Percentiles rank a stretch among this genome's conserved stretches.
phyloP scores from a whole-genome alignment of 2,888 invertebrate genomes.

The Andricus quercusramuli region DNA sequence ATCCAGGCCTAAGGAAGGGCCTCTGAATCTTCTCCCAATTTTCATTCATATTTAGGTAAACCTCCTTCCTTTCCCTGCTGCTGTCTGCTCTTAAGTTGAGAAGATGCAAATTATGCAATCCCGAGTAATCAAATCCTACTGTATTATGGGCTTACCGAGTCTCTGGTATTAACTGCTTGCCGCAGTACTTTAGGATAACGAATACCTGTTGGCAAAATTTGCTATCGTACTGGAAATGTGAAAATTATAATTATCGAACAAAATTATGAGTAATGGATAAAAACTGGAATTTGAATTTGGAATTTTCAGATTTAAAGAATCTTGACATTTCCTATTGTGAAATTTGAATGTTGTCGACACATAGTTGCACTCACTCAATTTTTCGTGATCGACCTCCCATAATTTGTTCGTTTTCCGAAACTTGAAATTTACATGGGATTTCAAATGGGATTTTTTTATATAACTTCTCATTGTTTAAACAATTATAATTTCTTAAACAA shows the following conservation, averaged over 20 bases:
- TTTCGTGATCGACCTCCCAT: too few relatives aligned
- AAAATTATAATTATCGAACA: not conserved
- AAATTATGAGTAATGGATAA: not conserved
- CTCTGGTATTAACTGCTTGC: conserved; percentile 47
- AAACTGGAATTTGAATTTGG: not conserved
- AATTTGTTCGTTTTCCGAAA: too few relatives aligned
- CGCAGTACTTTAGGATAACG: conserved; percentile 21
- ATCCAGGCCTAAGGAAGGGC: conserved; percentile 51
- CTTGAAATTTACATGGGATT: too few relatives aligned
- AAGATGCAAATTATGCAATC: conserved; percentile 66
- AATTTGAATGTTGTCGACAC: too few relatives aligned
- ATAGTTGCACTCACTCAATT: too few relatives aligned
- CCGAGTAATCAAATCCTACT: conserved; percentile 62
- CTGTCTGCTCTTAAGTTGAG: conserved; percentile 44
- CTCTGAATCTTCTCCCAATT: not conserved
- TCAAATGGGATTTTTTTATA: too few relatives aligned
- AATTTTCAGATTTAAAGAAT: too few relatives aligned
- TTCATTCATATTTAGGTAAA: not conserved
- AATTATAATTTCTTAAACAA: too few relatives aligned
- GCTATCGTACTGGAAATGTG: not conserved
- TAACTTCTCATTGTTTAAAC: too few relatives aligned
- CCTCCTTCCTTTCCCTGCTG: not conserved
- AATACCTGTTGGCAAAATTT: conserved; percentile 25
- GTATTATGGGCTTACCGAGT: conserved; percentile 61
- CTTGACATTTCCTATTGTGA: too few relatives aligned